A percentile compares a stretch with the other conserved stretches of the same genome.
Evolutionary conservation across 2,888 invertebrate species (phyloP).

Genomic region (Nephrotoma appendiculata): DNA sequence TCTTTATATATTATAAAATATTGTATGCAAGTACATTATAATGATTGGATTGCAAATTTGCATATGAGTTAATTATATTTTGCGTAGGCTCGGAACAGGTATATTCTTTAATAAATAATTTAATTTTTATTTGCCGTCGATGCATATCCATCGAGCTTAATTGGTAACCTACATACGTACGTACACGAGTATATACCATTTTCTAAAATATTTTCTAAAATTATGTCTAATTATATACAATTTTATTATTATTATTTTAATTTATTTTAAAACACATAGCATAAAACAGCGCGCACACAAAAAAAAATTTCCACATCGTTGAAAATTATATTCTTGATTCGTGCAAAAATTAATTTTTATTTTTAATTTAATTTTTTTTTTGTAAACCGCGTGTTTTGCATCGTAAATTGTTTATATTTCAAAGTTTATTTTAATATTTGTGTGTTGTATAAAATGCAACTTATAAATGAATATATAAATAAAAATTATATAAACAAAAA

Average conservation of each 20-base stretch:
- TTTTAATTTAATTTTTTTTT: neutral
- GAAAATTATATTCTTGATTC: slow-evolving; percentile 4
- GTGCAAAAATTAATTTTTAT: slow-evolving; percentile 4
- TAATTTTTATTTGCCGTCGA: neutral
- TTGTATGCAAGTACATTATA: neutral
- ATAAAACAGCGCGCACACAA: neutral
- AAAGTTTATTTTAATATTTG: neutral
- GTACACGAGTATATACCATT: neutral
- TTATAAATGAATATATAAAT: neutral
- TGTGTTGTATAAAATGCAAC: neutral
- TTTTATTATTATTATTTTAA: neutral
- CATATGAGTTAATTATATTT: neutral
- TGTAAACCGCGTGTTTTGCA: slow-evolving; percentile 3
- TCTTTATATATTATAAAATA: neutral
- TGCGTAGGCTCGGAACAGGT: neutral
- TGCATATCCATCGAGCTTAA: neutral
- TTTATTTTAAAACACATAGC: neutral
- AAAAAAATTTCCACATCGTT: slow-evolving; percentile 3
- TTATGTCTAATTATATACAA: neutral
- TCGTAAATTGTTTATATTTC: slow-evolving; percentile 2
- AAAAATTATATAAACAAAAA: neutral
- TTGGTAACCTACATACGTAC: neutral
- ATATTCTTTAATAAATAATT: neutral
- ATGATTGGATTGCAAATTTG: neutral
- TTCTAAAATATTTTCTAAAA: neutral